These are phyloP conservation scores for Hipposideros larvatus DNA, from an alignment of 2,797 vertebrate species.

Conservation along the genomic window DNA sequence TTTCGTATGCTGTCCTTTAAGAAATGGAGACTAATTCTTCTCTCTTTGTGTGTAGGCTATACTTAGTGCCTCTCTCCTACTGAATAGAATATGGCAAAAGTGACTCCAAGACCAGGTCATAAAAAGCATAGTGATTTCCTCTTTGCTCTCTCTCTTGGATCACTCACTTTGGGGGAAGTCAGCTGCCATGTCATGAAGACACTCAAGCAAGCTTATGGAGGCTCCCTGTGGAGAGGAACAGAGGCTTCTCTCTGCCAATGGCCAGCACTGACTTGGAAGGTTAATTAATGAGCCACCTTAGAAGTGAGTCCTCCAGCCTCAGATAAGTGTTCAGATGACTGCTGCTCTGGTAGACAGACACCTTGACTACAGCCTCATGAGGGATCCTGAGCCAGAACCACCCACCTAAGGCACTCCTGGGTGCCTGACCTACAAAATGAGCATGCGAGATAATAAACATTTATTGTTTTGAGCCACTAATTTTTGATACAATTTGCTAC, in stretches of 20 bases:
- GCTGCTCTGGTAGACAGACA: not conserved
- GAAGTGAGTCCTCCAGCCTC: not conserved
- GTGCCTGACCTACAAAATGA: constrained; percentile 53
- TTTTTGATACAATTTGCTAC: constrained; percentile 47
- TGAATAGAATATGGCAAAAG: not conserved
- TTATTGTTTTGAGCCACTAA: constrained; percentile 28
- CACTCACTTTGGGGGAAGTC: not conserved
- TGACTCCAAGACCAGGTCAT: not conserved
- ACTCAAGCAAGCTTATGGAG: not conserved
- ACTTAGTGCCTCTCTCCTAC: not conserved
- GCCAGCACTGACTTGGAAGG: not conserved
- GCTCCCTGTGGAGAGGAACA: not conserved
- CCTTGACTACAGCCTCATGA: not conserved
- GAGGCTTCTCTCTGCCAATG: not conserved
- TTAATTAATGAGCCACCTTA: not conserved
- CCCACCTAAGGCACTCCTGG: not conserved
- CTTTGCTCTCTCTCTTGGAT: not conserved
- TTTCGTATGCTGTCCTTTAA: not conserved
- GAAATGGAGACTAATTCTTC: not conserved
- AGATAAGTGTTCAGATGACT: not conserved
- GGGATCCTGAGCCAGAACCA: not conserved
- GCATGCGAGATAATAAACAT: constrained; percentile 41
- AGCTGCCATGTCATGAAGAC: not conserved
- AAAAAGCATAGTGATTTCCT: not conserved
- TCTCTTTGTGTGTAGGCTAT: not conserved